Conservation (phyloP, 1,140 invertebrate genomes). For the Eurosta solidaginis region DNA sequence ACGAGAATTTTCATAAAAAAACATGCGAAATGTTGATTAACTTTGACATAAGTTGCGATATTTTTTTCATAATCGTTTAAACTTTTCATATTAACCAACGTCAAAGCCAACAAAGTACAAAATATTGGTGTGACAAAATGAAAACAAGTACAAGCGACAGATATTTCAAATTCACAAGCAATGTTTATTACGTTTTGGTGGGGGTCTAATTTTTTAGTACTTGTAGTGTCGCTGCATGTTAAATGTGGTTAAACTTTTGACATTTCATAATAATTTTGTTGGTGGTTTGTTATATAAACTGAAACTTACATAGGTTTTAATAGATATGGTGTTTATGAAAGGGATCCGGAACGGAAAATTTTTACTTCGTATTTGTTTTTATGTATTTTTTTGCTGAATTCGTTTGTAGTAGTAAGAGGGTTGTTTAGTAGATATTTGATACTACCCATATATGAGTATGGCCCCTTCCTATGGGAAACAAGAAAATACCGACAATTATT, state of each 20-base stretch:
- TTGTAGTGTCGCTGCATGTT: not conserved
- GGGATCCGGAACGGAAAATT: no score
- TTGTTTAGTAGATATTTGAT: no score
- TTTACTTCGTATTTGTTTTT: no score
- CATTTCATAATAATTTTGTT: slow-evolving; percentile 4
- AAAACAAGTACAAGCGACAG: not conserved
- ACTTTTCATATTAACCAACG: slow-evolving; percentile 14
- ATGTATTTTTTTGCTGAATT: no score
- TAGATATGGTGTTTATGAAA: no score
- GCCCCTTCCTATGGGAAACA: no score
- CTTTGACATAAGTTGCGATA: slow-evolving; percentile 12
- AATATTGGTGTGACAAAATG: no score
- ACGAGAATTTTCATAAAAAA: no score
- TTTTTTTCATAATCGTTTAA: not conserved
- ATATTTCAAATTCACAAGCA: not conserved
- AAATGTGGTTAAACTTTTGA: slow-evolving; percentile 12
- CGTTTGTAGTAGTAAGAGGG: no score
- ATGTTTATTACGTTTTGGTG: not conserved
- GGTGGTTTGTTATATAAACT: not conserved
- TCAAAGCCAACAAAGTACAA: not conserved
- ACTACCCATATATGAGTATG: no score
- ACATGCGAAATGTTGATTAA: slow-evolving; percentile 3
- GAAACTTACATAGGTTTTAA: no score
- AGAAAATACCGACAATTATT: no score
- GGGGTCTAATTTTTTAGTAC: not conserved